Conservation (phyloP, 2,113 vertebrate species). For the Balaeniceps rex region DNA sequence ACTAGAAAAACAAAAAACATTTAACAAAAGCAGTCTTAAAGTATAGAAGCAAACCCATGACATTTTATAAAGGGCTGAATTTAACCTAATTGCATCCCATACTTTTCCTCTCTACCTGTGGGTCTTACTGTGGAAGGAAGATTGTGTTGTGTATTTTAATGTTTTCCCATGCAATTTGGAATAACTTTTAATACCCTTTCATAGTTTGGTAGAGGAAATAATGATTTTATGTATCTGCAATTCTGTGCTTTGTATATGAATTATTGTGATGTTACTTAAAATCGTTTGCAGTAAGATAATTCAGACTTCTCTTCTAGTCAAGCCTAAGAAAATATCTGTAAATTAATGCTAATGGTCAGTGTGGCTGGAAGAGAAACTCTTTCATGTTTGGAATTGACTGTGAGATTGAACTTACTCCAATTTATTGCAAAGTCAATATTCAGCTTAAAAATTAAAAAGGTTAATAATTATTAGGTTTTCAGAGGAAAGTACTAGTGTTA, state of each 20-base stretch:
- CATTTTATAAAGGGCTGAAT: background rate
- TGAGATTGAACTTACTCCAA: slow-evolving; percentile 64
- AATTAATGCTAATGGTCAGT: slow-evolving; percentile 73
- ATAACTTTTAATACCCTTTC: background rate
- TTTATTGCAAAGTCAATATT: slow-evolving; percentile 82
- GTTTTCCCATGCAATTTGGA: background rate
- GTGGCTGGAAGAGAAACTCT: slow-evolving; percentile 59
- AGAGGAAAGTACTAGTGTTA: slow-evolving; percentile 75
- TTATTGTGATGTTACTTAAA: slow-evolving; percentile 46
- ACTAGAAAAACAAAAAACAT: background rate
- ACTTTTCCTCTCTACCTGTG: background rate
- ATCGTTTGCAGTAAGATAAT: slow-evolving; percentile 49
- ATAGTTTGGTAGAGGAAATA: background rate
- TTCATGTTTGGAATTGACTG: slow-evolving; percentile 71
- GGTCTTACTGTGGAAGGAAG: background rate
- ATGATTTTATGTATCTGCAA: slow-evolving; percentile 27
- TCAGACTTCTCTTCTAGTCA: slow-evolving; percentile 50
- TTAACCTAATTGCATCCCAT: background rate
- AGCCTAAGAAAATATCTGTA: slow-evolving; percentile 56
- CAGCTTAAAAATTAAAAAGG: slow-evolving; percentile 77
- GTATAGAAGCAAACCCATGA: background rate
- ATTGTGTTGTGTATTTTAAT: background rate
- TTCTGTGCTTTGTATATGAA: background rate
- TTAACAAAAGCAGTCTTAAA: background rate
- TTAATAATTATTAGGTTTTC: slow-evolving; percentile 79